Percentiles rank a stretch among this genome's conserved stretches.
phyloP scores from a whole-genome alignment of 92 coral and sea anemone species.

The Umimayanthus kanabou region DNA sequence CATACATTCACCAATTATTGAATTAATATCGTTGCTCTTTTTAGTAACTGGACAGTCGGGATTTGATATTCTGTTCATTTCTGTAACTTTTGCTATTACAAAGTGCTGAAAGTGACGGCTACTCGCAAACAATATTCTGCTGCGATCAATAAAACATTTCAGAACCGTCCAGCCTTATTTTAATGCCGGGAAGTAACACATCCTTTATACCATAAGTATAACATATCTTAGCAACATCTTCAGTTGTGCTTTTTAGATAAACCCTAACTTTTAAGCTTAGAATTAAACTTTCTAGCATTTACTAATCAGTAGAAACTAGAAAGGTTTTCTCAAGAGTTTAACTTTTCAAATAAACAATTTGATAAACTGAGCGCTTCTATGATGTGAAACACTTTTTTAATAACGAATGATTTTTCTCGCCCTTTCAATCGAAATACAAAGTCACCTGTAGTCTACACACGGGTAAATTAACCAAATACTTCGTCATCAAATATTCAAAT shows the following conservation, averaged over 20 bases:
- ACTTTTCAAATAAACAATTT: neutral
- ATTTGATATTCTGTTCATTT: neutral
- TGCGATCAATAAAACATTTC: neutral
- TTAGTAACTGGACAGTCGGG: neutral
- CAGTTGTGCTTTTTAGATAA: too few species aligned
- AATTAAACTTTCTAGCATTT: too few species aligned
- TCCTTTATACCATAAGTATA: too few species aligned
- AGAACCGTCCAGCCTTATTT: too few species aligned
- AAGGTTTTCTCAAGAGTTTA: neutral
- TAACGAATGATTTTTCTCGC: neutral
- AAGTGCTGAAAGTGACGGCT: too few species aligned
- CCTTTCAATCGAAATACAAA: neutral
- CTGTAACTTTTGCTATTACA: neutral
- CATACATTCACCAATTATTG: neutral
- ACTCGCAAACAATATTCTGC: neutral
- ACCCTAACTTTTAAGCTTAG: too few species aligned
- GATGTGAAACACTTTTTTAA: neutral
- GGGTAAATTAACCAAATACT: neutral
- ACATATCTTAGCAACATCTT: too few species aligned
- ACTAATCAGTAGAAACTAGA: too few species aligned
- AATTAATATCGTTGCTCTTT: slow-evolving; percentile 8
- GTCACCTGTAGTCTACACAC: too few species aligned
- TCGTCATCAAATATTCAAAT: slow-evolving; percentile 24
- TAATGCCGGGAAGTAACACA: too few species aligned
- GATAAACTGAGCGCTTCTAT: neutral